Conservation (phyloP, 2,113 vertebrate species). For the Pimephales promelas region DNA sequence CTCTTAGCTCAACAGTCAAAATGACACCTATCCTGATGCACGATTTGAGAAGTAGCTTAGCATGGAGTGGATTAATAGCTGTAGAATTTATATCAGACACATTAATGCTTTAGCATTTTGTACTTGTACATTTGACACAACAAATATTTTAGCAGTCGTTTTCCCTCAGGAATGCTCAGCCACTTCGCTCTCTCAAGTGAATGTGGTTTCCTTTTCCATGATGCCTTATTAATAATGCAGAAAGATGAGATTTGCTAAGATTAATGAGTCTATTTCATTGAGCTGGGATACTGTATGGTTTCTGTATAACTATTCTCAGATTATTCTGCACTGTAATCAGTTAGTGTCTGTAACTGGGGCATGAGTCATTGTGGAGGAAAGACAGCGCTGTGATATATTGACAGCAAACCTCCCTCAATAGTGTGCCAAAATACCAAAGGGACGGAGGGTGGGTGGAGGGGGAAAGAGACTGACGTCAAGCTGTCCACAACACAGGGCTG, state of each 20-base stretch:
- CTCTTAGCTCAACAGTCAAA: conserved; percentile 6
- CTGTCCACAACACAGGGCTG: conserved; percentile 28
- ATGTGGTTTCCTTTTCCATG: not conserved
- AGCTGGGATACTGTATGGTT: conserved; percentile 15
- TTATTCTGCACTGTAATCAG: conserved; percentile 44
- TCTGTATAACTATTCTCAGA: conserved; percentile 30
- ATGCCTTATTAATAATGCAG: conserved; percentile 22
- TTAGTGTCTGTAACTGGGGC: conserved; percentile 47
- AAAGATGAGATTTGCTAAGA: conserved; percentile 6
- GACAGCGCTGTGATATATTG: conserved; percentile 1
- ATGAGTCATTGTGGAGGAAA: conserved; percentile 36
- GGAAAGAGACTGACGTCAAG: conserved; percentile 44
- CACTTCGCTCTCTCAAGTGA: not conserved
- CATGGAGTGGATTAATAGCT: not conserved
- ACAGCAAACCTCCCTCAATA: conserved; percentile 31
- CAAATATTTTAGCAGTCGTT: not conserved
- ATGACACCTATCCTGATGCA: no score
- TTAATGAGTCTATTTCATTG: conserved; percentile 25
- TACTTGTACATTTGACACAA: conserved; percentile 4
- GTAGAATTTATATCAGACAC: conserved; percentile 1
- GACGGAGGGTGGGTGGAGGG: conserved; percentile 6
- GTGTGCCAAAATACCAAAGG: conserved; percentile 33
- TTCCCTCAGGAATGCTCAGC: conserved; percentile 13
- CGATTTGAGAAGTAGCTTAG: not conserved
- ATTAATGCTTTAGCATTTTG: not conserved